These are phyloP conservation scores for Poeciliopsis presidionis DNA, from an alignment of 2,797 vertebrate species.

Conservation along the genomic window DNA sequence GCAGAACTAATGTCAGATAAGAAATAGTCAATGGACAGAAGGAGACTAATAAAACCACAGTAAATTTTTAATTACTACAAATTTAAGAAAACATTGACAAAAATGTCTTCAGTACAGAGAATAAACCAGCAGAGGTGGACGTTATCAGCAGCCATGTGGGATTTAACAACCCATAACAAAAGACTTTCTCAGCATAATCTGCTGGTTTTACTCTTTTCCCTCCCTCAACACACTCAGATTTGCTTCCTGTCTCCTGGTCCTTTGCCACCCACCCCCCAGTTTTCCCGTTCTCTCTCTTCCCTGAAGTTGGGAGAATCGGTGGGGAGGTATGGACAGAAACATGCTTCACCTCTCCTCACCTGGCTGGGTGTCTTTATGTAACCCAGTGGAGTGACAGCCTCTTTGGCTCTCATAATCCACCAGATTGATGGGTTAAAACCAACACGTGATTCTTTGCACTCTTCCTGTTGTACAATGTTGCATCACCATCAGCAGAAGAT, in stretches of 20 bases:
- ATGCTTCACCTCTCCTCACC: constrained; percentile 22
- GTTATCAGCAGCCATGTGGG: constrained; percentile 21
- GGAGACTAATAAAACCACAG: background rate
- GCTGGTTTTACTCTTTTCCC: constrained; percentile 31
- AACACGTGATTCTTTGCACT: constrained; percentile 61
- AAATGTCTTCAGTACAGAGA: background rate
- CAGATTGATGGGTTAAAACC: constrained; percentile 67
- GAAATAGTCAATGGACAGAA: background rate
- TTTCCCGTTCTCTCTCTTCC: constrained; percentile 41
- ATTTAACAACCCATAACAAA: constrained; percentile 39
- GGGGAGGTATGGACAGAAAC: constrained; percentile 1
- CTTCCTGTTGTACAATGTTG: constrained; percentile 60
- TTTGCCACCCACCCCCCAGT: constrained; percentile 47
- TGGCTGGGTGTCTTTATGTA: constrained; percentile 49
- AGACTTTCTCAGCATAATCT: constrained; percentile 46
- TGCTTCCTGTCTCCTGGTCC: constrained; percentile 33
- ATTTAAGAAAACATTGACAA: background rate
- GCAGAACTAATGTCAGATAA: background rate
- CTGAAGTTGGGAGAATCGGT: constrained; percentile 26
- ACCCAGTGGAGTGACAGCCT: constrained; percentile 53
- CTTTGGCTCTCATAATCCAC: constrained; percentile 64
- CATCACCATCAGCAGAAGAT: constrained; percentile 67
- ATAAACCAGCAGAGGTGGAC: constrained; percentile 12
- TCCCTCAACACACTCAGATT: constrained; percentile 31
- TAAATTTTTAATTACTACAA: background rate